Conservation (phyloP, 2,888 invertebrate species). For the Brachyptera putata region DNA sequence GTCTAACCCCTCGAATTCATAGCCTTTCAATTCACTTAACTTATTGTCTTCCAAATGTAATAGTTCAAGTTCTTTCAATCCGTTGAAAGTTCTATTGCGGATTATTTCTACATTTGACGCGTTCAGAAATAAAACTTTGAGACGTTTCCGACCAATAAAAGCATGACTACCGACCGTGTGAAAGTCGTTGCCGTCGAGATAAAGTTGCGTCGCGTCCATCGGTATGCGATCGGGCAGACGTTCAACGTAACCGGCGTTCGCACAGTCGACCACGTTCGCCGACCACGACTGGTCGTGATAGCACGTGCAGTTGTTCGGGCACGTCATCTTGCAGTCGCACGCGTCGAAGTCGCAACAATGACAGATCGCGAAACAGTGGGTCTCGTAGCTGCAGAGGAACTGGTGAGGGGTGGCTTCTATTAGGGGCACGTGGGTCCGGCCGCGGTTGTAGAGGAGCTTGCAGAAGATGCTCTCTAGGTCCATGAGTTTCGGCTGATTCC, state of each 20-base stretch:
- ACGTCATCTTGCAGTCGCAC: conserved; percentile 90
- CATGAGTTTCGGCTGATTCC: conserved; percentile 76
- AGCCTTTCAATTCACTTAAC: conserved; percentile 64
- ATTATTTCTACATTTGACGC: conserved; percentile 72
- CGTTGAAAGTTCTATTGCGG: conserved; percentile 79
- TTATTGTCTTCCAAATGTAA: conserved; percentile 72
- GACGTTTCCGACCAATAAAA: conserved; percentile 77
- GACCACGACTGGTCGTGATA: conserved; percentile 85
- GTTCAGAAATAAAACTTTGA: conserved; percentile 72
- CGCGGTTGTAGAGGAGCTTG: conserved; percentile 72
- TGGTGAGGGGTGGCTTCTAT: conserved; percentile 76
- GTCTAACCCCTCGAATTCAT: conserved; percentile 75
- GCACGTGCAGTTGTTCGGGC: conserved; percentile 81
- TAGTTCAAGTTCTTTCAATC: conserved; percentile 69
- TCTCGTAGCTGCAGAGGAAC: conserved; percentile 79
- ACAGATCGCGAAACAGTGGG: conserved; percentile 81
- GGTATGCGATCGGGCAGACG: conserved; percentile 77
- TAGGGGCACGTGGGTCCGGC: conserved; percentile 66
- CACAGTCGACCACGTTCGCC: conserved; percentile 81
- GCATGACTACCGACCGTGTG: conserved; percentile 72
- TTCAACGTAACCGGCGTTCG: conserved; percentile 62
- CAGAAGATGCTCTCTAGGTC: conserved; percentile 81
- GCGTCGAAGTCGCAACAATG: conserved; percentile 89
- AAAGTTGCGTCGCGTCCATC: conserved; percentile 86
- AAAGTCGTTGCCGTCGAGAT: conserved; percentile 79